Percentiles rank a stretch among this genome's conserved stretches.
Evolutionary conservation across 2,888 invertebrate genomes (phyloP).

Genomic region (Drosophila paracracens): DNA sequence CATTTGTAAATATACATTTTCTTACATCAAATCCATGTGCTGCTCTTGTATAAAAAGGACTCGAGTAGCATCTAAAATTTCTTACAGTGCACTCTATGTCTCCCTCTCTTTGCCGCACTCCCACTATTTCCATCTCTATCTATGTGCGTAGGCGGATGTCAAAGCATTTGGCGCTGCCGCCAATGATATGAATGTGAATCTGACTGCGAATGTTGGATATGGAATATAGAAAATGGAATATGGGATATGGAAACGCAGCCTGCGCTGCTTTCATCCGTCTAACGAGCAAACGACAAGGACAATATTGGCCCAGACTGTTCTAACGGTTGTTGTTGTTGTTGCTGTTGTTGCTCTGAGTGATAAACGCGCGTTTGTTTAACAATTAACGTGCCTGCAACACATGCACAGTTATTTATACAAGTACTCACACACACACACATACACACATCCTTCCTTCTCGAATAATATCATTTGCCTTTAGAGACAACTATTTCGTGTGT

Average conservation of each 20-base stretch:
- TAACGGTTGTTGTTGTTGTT: constrained; percentile 25
- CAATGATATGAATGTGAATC: constrained; percentile 59
- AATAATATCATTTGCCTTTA: not conserved
- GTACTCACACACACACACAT: constrained; percentile 5
- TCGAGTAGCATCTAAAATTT: not conserved
- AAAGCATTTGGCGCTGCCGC: constrained; percentile 59
- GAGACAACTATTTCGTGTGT: constrained; percentile 31
- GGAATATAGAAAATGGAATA: constrained; percentile 17
- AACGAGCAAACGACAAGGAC: constrained; percentile 64
- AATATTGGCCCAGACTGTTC: constrained; percentile 58
- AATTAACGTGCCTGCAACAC: constrained; percentile 83
- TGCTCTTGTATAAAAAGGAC: not conserved
- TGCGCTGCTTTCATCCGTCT: constrained; percentile 68
- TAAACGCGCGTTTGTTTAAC: constrained; percentile 84
- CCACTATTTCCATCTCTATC: not conserved
- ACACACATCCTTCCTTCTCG: not conserved
- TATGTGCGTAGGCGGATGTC: constrained; percentile 50
- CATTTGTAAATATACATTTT: not conserved
- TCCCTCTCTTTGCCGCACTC: not conserved
- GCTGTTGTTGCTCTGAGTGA: constrained; percentile 72
- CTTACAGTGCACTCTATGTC: not conserved
- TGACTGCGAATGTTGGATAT: constrained; percentile 30
- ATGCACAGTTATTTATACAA: constrained; percentile 79
- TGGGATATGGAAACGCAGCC: constrained; percentile 33
- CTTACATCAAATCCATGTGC: not conserved